Evolutionary conservation across 2,888 invertebrate species (phyloP).

Genomic region (Danaus chrysippus): DNA sequence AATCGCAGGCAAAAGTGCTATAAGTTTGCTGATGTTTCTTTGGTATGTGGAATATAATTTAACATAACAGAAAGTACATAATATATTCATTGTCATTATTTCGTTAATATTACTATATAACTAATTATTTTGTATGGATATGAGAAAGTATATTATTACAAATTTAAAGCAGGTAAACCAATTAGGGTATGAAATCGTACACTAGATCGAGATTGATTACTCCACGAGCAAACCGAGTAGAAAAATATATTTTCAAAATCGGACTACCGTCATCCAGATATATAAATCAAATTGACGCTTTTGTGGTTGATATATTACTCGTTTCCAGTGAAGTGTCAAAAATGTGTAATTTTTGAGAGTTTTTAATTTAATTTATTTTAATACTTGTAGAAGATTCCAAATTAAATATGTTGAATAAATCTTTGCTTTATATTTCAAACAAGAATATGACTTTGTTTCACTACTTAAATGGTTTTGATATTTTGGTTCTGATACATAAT

Average conservation of each 20-base stretch:
- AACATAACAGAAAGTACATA: too few species aligned
- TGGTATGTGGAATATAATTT: too few species aligned
- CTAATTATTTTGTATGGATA: too few species aligned
- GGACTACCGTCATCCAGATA: constrained; percentile 33
- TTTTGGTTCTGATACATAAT: too few species aligned
- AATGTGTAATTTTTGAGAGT: constrained; percentile 27
- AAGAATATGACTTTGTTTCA: too few species aligned
- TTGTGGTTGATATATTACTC: constrained; percentile 46
- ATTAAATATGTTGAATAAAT: not conserved
- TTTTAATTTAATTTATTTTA: not conserved
- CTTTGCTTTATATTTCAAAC: too few species aligned
- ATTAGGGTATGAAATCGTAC: constrained; percentile 20
- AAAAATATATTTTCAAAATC: constrained; percentile 51
- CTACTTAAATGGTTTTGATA: too few species aligned
- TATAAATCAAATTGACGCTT: constrained; percentile 63
- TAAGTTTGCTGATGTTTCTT: too few species aligned
- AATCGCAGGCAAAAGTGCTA: too few species aligned
- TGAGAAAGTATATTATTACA: not conserved
- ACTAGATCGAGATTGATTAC: constrained; percentile 24
- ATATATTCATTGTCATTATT: too few species aligned
- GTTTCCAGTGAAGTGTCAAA: constrained; percentile 13
- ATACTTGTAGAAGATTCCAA: not conserved
- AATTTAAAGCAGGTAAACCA: constrained; percentile 12
- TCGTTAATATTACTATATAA: too few species aligned
- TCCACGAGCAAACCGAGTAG: constrained; percentile 14